Percentiles rank a stretch among this genome's conserved stretches.
Conservation (phyloP, 2,113 vertebrate species). For the Actinemys pallida region DNA sequence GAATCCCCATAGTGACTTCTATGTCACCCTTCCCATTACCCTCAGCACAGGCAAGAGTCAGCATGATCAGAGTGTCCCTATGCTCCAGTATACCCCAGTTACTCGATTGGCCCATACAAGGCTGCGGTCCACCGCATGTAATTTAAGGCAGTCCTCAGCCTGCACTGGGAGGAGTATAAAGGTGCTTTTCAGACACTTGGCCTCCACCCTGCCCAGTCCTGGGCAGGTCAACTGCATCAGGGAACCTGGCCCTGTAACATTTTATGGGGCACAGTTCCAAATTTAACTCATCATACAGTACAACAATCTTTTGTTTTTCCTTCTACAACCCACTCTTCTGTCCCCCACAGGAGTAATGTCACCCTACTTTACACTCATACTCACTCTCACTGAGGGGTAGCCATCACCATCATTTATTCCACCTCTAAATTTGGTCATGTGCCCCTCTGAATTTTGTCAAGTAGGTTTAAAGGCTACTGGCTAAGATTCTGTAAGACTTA, state of each 20-base stretch:
- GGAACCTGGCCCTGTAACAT: neutral
- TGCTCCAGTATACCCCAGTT: neutral
- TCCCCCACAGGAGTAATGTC: neutral
- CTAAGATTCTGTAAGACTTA: neutral
- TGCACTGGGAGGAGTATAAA: neutral
- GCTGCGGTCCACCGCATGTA: neutral
- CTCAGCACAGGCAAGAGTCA: neutral
- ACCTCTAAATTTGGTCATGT: neutral
- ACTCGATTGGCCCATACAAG: neutral
- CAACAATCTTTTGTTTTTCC: neutral
- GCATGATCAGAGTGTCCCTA: neutral
- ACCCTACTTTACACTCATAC: neutral
- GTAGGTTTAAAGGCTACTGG: neutral
- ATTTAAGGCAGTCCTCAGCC: neutral
- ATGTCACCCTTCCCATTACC: neutral
- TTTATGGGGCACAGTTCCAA: neutral
- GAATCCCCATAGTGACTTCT: neutral
- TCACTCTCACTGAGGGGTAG: neutral
- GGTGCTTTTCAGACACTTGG: neutral
- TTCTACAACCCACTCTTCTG: neutral
- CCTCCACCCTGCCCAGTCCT: neutral
- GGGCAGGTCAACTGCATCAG: neutral
- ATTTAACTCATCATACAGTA: fast-evolving
- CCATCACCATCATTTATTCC: neutral
- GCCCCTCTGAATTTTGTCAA: neutral